Evolutionary conservation across 2,888 invertebrate species (phyloP).

Genomic region (Calameuta idolon): DNA sequence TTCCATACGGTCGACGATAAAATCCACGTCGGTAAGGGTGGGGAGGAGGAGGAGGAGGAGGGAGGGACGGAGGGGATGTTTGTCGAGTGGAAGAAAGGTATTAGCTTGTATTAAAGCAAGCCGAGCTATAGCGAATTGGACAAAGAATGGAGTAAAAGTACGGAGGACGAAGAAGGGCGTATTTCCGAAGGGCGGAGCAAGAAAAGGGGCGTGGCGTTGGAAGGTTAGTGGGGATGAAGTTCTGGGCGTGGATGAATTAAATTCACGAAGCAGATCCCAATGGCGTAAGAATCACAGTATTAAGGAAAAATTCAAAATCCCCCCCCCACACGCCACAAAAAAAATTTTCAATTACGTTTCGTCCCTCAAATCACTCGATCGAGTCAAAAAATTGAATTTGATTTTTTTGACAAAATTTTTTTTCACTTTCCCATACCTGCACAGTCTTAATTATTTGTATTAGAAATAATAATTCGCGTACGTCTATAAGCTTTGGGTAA

Average conservation of each 20-base stretch:
- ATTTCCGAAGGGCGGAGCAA: conserved; percentile 18
- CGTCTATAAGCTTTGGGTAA: neutral
- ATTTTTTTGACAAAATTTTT: neutral
- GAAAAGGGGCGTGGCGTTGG: neutral
- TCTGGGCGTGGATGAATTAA: neutral
- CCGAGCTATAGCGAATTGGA: conserved; percentile 8
- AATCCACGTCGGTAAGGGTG: conserved; percentile 36
- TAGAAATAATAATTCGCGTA: neutral
- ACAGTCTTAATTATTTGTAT: neutral
- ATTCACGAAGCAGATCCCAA: neutral
- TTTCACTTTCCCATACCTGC: neutral
- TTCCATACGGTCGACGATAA: conserved; percentile 46
- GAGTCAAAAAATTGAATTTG: neutral
- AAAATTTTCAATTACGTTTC: neutral
- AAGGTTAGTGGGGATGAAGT: conserved; percentile 5
- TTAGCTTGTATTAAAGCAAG: conserved; percentile 37
- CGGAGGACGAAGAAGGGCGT: conserved; percentile 21
- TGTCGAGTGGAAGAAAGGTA: conserved; percentile 57
- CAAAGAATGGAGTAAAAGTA: conserved; percentile 23
- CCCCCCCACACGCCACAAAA: neutral
- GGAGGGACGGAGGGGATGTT: conserved; percentile 33
- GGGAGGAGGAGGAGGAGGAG: neutral
- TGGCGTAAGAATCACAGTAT: neutral
- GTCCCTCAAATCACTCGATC: neutral
- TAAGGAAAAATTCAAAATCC: neutral